These are phyloP conservation scores for Tupiocoris notatus DNA, from an alignment of 2,888 invertebrate species.

Conservation along the genomic window DNA sequence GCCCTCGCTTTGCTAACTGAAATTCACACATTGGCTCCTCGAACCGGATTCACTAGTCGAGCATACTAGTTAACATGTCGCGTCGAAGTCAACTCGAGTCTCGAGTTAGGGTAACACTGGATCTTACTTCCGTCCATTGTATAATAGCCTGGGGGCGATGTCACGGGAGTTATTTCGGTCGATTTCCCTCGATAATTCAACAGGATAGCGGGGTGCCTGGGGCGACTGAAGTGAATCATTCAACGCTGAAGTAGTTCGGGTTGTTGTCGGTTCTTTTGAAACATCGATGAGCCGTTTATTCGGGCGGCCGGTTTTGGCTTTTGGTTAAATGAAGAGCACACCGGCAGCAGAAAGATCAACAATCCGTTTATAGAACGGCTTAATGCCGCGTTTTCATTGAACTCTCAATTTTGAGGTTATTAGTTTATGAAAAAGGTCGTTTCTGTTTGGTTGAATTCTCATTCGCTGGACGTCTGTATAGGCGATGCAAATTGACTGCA, in stretches of 20 bases:
- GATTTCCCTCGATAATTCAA: slow-evolving; percentile 32
- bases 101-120: slow-evolving; percentile 13
- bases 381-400: too few species aligned
- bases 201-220: neutral
- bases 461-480: too few species aligned
- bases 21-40: too few species aligned
- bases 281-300: neutral
- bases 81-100: too few species aligned
- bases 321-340: neutral
- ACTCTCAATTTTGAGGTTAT: too few species aligned
- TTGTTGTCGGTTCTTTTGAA: neutral
- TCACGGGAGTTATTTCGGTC: slow-evolving; percentile 25
- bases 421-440: too few species aligned
- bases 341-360: neutral
- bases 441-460: too few species aligned
- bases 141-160: slow-evolving; percentile 25
- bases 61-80: too few species aligned
- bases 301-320: neutral
- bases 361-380: too few species aligned
- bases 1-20: too few species aligned
- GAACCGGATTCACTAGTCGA: too few species aligned
- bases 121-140: slow-evolving; percentile 9
- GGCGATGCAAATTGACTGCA: too few species aligned
- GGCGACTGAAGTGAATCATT: neutral
- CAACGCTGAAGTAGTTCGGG: neutral